Percentiles rank a stretch among this genome's conserved stretches.
Evolutionary conservation across 2,888 invertebrate species (phyloP).

Genomic region (Pollenia griseotomentosa): DNA sequence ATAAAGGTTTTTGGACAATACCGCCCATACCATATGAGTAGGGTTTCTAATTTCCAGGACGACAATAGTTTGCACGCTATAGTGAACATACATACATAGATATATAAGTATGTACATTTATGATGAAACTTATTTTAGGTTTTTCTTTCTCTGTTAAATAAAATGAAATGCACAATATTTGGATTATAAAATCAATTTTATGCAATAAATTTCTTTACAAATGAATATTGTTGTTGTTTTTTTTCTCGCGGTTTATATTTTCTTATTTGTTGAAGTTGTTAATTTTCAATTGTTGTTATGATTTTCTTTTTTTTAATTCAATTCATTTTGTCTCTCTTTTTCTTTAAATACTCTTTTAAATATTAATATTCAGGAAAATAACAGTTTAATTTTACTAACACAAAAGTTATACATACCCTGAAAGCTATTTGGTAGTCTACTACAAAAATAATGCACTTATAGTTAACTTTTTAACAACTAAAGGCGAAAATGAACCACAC

Average conservation of each 20-base stretch:
- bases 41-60: too few species aligned
- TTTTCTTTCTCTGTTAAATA: background rate
- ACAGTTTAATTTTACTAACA: constrained; percentile 16
- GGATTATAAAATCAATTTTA: constrained; percentile 50
- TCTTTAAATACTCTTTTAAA: constrained; percentile 3
- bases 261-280: background rate
- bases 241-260: constrained; percentile 6
- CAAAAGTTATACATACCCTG: background rate
- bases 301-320: constrained; percentile 3
- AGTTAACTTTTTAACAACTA: too few species aligned
- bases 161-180: constrained; percentile 40
- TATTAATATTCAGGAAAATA: constrained; percentile 46
- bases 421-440: too few species aligned
- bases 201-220: constrained; percentile 44
- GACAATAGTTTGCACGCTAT: too few species aligned
- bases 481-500: too few species aligned
- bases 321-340: background rate
- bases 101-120: too few species aligned
- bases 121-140: too few species aligned
- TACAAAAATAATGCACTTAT: too few species aligned
- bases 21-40: too few species aligned
- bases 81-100: too few species aligned
- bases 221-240: background rate
- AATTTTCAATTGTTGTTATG: constrained; percentile 7
- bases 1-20: too few species aligned